Evolutionary conservation across 2,888 invertebrate genomes (phyloP).

Genomic region (Automeris io): DNA sequence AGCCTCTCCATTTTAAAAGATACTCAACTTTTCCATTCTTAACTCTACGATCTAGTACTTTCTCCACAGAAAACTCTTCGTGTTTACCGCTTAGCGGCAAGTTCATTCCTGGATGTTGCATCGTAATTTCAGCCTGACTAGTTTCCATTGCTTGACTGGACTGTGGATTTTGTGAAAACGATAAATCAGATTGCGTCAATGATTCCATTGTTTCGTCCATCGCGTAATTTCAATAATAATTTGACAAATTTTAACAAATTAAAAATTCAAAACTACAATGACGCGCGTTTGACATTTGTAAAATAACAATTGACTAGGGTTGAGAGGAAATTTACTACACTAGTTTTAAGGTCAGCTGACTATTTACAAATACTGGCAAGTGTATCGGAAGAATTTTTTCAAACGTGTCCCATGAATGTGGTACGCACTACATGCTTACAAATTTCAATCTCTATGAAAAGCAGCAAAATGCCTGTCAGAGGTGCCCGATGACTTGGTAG

Average conservation of each 20-base stretch:
- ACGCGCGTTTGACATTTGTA: too few relatives aligned
- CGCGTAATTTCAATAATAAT: neutral
- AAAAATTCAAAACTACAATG: too few relatives aligned
- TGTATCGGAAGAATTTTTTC: too few relatives aligned
- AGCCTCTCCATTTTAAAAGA: conserved; percentile 81
- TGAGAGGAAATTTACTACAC: too few relatives aligned
- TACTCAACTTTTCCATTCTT: conserved; percentile 83
- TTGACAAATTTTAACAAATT: neutral
- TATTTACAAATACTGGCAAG: too few relatives aligned
- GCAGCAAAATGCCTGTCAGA: too few relatives aligned
- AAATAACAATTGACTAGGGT: too few relatives aligned
- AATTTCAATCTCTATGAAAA: too few relatives aligned
- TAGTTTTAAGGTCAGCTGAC: too few relatives aligned
- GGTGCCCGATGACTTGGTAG: too few relatives aligned
- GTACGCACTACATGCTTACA: too few relatives aligned
- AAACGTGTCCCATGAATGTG: too few relatives aligned
- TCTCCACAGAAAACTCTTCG: conserved; percentile 87
- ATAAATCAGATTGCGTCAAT: conserved; percentile 26
- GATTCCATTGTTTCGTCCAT: conserved; percentile 37
- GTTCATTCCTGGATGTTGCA: conserved; percentile 16
- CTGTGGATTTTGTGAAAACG: conserved; percentile 17
- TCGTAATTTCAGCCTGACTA: conserved; percentile 14
- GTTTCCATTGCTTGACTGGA: conserved; percentile 28
- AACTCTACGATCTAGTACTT: conserved; percentile 82
- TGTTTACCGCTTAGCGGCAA: conserved; percentile 52